These are phyloP conservation scores for Dolichotis patagonum DNA, from an alignment of 2,113 vertebrate genomes.

Conservation along the genomic window DNA sequence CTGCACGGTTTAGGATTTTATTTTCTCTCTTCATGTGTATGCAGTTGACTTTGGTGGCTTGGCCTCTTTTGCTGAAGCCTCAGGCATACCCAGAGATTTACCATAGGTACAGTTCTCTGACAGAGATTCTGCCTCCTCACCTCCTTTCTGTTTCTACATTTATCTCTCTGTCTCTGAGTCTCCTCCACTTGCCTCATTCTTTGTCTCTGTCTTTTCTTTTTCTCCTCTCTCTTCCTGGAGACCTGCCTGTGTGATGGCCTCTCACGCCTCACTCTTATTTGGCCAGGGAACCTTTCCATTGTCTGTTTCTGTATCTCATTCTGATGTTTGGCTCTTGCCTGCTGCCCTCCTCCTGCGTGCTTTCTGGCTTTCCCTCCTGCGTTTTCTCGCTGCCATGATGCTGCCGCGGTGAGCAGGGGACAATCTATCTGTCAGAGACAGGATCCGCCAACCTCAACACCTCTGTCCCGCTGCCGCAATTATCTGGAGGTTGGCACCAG, in stretches of 20 bases:
- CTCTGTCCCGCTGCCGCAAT: conserved; percentile 89
- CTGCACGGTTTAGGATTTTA: fast-evolving
- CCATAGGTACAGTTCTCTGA: conserved; percentile 6
- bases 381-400: conserved; percentile 64
- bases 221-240: not conserved
- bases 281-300: not conserved
- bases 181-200: not conserved
- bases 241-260: not conserved
- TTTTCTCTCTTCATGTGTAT: not conserved
- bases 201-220: not conserved
- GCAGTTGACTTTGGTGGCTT: not conserved
- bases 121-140: not conserved
- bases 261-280: not conserved
- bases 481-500: conserved; percentile 88
- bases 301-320: not conserved
- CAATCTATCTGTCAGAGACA: conserved; percentile 88
- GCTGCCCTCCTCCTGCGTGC: not conserved
- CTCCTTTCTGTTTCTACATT: not conserved
- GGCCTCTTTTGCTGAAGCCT: not conserved
- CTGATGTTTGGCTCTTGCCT: not conserved
- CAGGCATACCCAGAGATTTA: conserved; percentile 42
- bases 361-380: not conserved
- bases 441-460: conserved; percentile 87
- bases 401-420: conserved; percentile 81
- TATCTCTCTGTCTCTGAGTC: not conserved